Evolutionary conservation across 2,888 invertebrate genomes (phyloP).

Genomic region (Watsonalla binaria): DNA sequence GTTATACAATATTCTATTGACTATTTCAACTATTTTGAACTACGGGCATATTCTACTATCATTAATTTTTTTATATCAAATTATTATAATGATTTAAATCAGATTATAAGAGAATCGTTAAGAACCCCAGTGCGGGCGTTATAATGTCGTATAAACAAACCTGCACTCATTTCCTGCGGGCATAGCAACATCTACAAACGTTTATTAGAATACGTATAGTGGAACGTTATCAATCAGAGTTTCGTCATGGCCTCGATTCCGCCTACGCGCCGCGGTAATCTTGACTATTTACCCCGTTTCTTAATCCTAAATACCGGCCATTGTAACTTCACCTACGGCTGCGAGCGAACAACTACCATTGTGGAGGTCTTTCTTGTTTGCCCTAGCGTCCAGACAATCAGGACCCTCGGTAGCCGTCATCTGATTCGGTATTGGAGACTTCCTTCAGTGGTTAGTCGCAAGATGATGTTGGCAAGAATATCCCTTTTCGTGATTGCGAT

Average conservation of each 20-base stretch:
- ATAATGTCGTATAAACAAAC: conserved; percentile 3
- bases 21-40: no score
- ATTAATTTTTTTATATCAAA: no score
- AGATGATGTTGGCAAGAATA: conserved; percentile 38
- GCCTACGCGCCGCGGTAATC: conserved; percentile 65
- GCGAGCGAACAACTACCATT: not conserved
- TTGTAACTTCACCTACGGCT: conserved; percentile 24
- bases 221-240: conserved; percentile 68
- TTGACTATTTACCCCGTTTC: conserved; percentile 68
- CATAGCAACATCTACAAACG: conserved; percentile 47
- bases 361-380: conserved; percentile 24
- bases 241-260: conserved; percentile 68
- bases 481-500: conserved; percentile 36
- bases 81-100: not conserved
- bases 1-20: no score
- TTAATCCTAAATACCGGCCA: conserved; percentile 52
- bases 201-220: conserved; percentile 50
- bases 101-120: not conserved
- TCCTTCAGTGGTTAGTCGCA: conserved; percentile 20
- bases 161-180: conserved; percentile 10
- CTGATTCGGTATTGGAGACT: conserved; percentile 12
- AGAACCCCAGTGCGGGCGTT: not conserved
- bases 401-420: conserved; percentile 16
- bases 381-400: conserved; percentile 14
- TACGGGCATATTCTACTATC: no score